Percentiles rank a stretch among this genome's conserved stretches.
These are phyloP conservation scores for Hystrix cristata DNA, from an alignment of 2,113 vertebrate species.

Conservation along the genomic window DNA sequence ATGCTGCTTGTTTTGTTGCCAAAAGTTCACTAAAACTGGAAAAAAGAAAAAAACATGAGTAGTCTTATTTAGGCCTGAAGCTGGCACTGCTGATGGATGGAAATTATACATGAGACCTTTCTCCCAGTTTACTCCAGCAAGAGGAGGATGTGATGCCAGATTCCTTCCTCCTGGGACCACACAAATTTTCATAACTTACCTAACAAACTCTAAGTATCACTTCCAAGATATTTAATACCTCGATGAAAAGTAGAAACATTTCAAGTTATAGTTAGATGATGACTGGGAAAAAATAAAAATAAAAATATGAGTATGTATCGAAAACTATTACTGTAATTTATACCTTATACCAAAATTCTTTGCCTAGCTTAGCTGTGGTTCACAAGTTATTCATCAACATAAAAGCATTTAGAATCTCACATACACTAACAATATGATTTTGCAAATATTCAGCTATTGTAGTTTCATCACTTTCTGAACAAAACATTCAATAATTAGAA, in stretches of 20 bases:
- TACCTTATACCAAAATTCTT: background rate
- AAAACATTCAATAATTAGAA: background rate
- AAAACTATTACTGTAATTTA: background rate
- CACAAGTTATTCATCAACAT: background rate
- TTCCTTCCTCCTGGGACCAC: background rate
- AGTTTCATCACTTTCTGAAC: background rate
- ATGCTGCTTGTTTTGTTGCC: too few relatives aligned
- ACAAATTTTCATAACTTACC: background rate
- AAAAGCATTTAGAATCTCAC: background rate
- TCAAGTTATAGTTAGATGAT: too few relatives aligned
- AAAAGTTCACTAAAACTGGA: too few relatives aligned
- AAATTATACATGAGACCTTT: too few relatives aligned
- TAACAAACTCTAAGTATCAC: background rate
- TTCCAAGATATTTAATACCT: background rate
- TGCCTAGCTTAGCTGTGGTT: background rate
- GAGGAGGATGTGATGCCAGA: background rate
- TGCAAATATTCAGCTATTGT: background rate
- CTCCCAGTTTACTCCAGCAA: background rate
- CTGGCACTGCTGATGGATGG: too few relatives aligned
- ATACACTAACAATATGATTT: background rate
- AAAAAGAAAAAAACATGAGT: conserved; percentile 14
- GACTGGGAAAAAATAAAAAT: background rate
- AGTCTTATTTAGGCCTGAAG: background rate
- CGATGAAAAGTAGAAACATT: background rate
- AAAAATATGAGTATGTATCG: background rate